Conservation (phyloP, 2,113 vertebrate species). For the Podocnemis expansa region DNA sequence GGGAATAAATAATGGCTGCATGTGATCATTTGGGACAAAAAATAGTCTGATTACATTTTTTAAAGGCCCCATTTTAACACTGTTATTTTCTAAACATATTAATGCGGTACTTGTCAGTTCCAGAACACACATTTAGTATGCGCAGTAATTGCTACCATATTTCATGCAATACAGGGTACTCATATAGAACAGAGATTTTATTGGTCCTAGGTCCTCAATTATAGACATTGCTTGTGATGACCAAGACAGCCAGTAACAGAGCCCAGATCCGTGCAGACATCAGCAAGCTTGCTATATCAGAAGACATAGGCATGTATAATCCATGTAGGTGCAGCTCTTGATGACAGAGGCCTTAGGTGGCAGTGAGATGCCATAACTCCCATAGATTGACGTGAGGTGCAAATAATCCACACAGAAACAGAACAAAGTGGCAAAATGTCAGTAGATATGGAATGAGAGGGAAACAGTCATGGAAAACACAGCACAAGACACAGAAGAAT, state of each 20-base stretch:
- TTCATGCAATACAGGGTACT: not conserved
- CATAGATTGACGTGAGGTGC: not conserved
- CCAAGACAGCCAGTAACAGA: not conserved
- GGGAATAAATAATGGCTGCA: fast-evolving
- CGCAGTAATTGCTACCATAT: not conserved
- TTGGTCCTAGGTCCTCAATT: not conserved
- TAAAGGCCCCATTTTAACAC: not conserved
- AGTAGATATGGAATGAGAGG: fast-evolving
- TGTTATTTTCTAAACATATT: not conserved
- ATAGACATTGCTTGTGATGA: not conserved
- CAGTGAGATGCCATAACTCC: not conserved
- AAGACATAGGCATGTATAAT: not conserved
- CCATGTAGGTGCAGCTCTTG: not conserved
- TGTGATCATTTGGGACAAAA: not conserved
- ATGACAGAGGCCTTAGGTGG: not conserved
- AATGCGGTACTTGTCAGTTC: fast-evolving
- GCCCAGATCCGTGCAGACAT: not conserved
- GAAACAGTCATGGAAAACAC: not conserved
- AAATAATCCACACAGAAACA: not conserved
- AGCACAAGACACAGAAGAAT: not conserved
- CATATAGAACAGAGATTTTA: not conserved
- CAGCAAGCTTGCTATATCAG: not conserved
- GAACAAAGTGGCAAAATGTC: fast-evolving
- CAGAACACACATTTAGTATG: not conserved
- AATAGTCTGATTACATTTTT: not conserved